A percentile compares a stretch with the other conserved stretches of the same genome.
These are phyloP conservation scores for Paramormyrops kingsleyae DNA, from an alignment of 2,113 vertebrate genomes.

Conservation along the genomic window DNA sequence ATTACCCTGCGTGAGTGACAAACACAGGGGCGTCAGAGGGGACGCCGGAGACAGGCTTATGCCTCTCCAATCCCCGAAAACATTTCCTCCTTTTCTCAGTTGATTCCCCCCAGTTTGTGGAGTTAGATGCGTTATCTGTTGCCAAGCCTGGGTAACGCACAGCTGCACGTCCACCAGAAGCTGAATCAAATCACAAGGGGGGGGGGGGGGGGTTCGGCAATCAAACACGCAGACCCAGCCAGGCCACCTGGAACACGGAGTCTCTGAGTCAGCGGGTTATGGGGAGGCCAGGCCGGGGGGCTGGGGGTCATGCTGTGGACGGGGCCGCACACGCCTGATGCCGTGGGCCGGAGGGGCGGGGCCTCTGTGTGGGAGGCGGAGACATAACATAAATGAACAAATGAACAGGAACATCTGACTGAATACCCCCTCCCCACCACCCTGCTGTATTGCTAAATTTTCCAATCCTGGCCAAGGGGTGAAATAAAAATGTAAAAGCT, in stretches of 20 bases:
- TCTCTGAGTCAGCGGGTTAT: slow-evolving; percentile 12
- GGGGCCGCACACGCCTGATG: background rate
- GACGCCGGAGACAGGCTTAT: background rate
- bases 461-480: background rate
- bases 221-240: slow-evolving; percentile 12
- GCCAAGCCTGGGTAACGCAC: slow-evolving; percentile 17
- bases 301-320: background rate
- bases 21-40: background rate
- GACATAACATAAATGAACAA: background rate
- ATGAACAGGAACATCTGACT: background rate
- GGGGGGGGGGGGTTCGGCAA: background rate
- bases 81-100: background rate
- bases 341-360: background rate
- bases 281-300: background rate
- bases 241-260: slow-evolving; percentile 26
- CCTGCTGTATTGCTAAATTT: background rate
- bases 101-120: slow-evolving; percentile 2
- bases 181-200: slow-evolving; percentile 24
- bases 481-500: background rate
- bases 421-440: background rate
- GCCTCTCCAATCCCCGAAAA: background rate
- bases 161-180: slow-evolving; percentile 31
- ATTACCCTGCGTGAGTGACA: background rate
- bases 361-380: background rate
- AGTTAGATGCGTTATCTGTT: slow-evolving; percentile 30